phyloP scores from a whole-genome alignment of 2,888 invertebrate species.

The Cordylochernes scorpioides region DNA sequence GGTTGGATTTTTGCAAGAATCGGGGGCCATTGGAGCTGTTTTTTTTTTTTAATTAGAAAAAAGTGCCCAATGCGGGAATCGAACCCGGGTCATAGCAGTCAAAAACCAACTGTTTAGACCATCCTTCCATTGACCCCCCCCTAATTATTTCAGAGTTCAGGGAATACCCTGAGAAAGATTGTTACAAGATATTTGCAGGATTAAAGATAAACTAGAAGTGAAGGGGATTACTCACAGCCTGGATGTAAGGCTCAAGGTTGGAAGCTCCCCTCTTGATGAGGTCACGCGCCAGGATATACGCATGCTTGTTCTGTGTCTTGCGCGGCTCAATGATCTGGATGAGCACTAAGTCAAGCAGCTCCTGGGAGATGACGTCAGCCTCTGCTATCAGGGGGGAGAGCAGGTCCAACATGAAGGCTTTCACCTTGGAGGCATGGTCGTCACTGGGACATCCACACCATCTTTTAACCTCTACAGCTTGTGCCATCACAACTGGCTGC shows the following conservation, averaged over 20 bases:
- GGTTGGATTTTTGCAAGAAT: too few species aligned
- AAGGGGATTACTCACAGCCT: conserved; percentile 42
- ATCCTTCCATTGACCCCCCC: too few species aligned
- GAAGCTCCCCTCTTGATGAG: conserved; percentile 67
- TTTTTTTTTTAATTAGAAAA: too few species aligned
- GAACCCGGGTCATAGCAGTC: too few species aligned
- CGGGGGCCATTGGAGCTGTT: too few species aligned
- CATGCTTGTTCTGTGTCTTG: conserved; percentile 16
- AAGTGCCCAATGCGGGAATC: too few species aligned
- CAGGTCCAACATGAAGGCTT: conserved; percentile 85
- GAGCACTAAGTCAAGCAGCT: conserved; percentile 70
- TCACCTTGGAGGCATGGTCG: conserved; percentile 80
- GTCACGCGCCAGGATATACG: conserved; percentile 45
- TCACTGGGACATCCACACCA: conserved; percentile 26
- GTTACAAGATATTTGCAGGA: too few species aligned
- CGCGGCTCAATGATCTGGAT: conserved; percentile 72
- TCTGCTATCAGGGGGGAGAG: conserved; percentile 78
- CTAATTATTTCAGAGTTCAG: too few species aligned
- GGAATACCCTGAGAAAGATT: too few species aligned
- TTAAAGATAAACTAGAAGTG: conserved; percentile 1
- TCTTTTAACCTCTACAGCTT: background rate
- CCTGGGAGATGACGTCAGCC: conserved; percentile 76
- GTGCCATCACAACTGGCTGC: too few species aligned
- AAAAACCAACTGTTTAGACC: too few species aligned
- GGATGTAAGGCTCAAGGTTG: conserved; percentile 75